These are phyloP conservation scores for Augochlora pura DNA, from an alignment of 1,140 invertebrate genomes.

Conservation along the genomic window DNA sequence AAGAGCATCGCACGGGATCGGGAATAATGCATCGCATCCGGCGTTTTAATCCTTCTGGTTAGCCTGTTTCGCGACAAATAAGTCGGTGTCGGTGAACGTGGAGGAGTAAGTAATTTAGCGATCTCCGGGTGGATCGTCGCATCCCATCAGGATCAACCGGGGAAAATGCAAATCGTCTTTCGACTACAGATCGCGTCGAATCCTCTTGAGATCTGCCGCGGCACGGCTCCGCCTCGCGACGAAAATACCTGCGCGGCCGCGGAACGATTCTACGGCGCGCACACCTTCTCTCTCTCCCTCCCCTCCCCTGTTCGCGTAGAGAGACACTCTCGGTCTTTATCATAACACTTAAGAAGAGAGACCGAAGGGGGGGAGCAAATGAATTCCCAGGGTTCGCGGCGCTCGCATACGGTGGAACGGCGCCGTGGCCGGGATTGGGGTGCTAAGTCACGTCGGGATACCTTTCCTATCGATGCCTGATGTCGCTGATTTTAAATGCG, in stretches of 20 bases:
- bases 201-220: conserved; percentile 54
- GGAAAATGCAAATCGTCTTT: conserved; percentile 63
- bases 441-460: conserved; percentile 59
- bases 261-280: conserved; percentile 45
- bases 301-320: too few species aligned
- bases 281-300: too few species aligned
- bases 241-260: conserved; percentile 54
- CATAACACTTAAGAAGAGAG: conserved; percentile 57
- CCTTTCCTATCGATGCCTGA: conserved; percentile 38
- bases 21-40: not conserved
- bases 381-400: conserved; percentile 52
- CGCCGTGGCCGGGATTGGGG: not conserved
- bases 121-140: conserved; percentile 52
- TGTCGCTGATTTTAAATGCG: conserved; percentile 41
- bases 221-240: conserved; percentile 47
- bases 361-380: conserved; percentile 56
- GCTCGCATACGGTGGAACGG: conserved; percentile 53
- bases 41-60: conserved; percentile 6
- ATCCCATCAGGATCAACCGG: conserved; percentile 34
- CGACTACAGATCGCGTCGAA: conserved; percentile 59
- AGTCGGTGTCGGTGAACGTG: conserved; percentile 48
- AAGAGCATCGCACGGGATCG: not conserved
- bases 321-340: conserved; percentile 63
- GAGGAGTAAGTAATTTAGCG: conserved; percentile 64
- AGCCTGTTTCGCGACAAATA: conserved; percentile 33